Percentiles rank a stretch among this genome's conserved stretches.
Conservation (phyloP, 2,888 invertebrate species). For the Caenorhabditis doughertyi region DNA sequence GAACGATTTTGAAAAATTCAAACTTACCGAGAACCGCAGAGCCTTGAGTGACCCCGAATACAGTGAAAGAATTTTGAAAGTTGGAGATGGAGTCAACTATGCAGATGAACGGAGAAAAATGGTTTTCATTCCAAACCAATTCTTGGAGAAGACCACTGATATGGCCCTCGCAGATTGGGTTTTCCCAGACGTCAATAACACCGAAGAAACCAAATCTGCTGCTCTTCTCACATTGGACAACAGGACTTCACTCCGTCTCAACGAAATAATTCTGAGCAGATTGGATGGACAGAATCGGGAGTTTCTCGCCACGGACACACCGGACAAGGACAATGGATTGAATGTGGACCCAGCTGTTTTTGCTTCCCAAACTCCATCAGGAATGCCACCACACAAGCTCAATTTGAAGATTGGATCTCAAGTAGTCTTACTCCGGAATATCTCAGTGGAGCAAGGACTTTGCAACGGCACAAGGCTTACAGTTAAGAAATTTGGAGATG, state of each 20-base stretch:
- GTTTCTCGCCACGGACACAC: too few relatives aligned
- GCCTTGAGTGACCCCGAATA: too few relatives aligned
- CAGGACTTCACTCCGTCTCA: slow-evolving; percentile 10
- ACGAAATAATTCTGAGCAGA: slow-evolving; percentile 11
- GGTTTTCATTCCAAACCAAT: too few relatives aligned
- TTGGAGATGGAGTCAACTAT: too few relatives aligned
- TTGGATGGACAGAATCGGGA: slow-evolving; percentile 3
- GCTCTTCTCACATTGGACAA: slow-evolving; percentile 47
- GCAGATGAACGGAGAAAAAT: too few relatives aligned
- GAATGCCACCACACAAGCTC: slow-evolving; percentile 37
- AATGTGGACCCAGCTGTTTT: slow-evolving; percentile 24
- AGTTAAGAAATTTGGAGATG: not conserved
- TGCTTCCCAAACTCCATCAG: slow-evolving; percentile 17
- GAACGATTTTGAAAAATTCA: too few relatives aligned
- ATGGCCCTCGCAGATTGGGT: not conserved
- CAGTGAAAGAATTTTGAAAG: too few relatives aligned
- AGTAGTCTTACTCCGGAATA: slow-evolving; percentile 28
- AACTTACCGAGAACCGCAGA: too few relatives aligned
- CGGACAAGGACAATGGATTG: not conserved
- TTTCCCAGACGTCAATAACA: not conserved
- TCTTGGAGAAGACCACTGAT: too few relatives aligned
- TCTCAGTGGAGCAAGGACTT: slow-evolving; percentile 1
- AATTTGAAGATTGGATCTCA: slow-evolving; percentile 14
- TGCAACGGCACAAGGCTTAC: slow-evolving; percentile 39
- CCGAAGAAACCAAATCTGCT: not conserved